Evolutionary conservation across 2,113 vertebrate species (phyloP).

Genomic region (Eptesicus fuscus): DNA sequence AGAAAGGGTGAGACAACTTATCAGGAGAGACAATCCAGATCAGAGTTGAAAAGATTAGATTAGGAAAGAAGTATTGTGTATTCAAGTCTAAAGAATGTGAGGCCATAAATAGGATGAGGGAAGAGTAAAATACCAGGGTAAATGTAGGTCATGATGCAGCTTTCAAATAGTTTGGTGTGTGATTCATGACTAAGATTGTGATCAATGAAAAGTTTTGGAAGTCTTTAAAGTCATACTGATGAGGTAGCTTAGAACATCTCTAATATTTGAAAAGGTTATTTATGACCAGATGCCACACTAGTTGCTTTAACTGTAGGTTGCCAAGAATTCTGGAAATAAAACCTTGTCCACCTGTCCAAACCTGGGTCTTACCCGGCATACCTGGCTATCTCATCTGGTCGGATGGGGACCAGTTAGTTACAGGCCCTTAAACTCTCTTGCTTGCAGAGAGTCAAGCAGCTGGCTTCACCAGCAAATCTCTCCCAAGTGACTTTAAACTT

Average conservation of each 20-base stretch:
- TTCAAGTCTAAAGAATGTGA: neutral
- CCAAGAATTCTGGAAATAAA: neutral
- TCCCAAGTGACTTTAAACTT: conserved; percentile 28
- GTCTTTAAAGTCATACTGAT: neutral
- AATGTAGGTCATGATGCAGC: neutral
- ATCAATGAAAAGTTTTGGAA: conserved; percentile 1
- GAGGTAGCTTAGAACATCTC: neutral
- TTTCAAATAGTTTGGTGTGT: neutral
- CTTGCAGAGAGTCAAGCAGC: neutral
- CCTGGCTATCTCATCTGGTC: neutral
- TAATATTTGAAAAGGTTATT: neutral
- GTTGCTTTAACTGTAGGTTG: neutral
- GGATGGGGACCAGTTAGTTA: neutral
- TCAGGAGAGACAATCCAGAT: neutral
- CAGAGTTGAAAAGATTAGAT: neutral
- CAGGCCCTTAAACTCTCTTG: neutral
- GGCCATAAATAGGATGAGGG: neutral
- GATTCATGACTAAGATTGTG: neutral
- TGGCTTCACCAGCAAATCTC: neutral
- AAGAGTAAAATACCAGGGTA: neutral
- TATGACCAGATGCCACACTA: neutral
- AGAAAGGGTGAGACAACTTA: neutral
- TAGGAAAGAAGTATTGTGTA: neutral
- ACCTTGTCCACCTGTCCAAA: neutral
- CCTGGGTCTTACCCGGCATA: neutral